Evolutionary conservation across 2,888 invertebrate species (phyloP).

Genomic region (Leptopilina syphax): DNA sequence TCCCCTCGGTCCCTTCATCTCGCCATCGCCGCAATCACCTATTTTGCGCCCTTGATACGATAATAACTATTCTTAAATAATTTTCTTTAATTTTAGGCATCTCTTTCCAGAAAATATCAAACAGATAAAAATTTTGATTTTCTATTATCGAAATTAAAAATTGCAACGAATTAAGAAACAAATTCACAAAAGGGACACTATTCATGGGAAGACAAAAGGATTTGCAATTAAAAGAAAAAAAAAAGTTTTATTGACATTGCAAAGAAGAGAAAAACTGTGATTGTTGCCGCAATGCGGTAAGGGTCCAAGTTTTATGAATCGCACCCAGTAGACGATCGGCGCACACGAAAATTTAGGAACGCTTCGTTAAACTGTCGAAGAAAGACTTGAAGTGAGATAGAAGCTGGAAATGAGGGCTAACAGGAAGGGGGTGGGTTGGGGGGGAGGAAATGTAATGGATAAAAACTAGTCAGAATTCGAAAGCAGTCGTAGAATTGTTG

Average conservation of each 20-base stretch:
- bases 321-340: slow-evolving; percentile 59
- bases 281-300: slow-evolving; percentile 42
- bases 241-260: background rate
- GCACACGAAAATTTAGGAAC: slow-evolving; percentile 64
- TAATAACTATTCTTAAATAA: no score
- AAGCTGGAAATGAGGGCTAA: background rate
- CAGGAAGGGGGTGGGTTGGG: slow-evolving; percentile 49
- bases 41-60: no score
- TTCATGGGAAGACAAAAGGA: no score
- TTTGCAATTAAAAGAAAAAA: background rate
- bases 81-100: no score
- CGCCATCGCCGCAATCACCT: no score
- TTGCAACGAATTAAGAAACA: no score
- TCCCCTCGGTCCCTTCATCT: no score
- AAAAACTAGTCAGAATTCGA: slow-evolving; percentile 50
- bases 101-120: no score
- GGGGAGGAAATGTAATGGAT: slow-evolving; percentile 58
- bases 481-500: slow-evolving; percentile 50
- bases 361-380: slow-evolving; percentile 69
- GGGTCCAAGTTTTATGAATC: slow-evolving; percentile 56
- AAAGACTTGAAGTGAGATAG: slow-evolving; percentile 13
- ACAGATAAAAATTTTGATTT: no score
- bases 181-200: no score
- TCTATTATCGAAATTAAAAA: no score
- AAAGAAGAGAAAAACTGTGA: no score